Evolutionary conservation across 2,113 vertebrate genomes (phyloP).

Genomic region (Fulmarus glacialis): DNA sequence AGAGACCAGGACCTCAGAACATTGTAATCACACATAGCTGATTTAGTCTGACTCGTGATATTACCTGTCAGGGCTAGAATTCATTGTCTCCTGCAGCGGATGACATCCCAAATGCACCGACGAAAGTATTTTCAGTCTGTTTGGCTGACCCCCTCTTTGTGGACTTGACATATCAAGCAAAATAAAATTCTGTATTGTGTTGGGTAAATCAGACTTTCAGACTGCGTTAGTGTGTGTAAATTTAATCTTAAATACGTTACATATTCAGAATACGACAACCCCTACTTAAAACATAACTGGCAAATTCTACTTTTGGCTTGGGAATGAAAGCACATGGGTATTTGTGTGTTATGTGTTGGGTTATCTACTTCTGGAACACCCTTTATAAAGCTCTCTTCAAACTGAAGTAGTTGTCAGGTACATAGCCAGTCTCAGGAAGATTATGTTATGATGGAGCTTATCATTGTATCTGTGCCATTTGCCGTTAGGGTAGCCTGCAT

Average conservation of each 20-base stretch:
- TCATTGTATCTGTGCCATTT: background rate
- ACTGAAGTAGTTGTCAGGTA: background rate
- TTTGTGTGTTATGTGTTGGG: background rate
- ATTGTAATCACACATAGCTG: background rate
- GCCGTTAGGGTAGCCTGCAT: background rate
- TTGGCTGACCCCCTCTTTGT: background rate
- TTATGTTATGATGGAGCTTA: background rate
- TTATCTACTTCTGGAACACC: background rate
- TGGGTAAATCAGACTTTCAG: background rate
- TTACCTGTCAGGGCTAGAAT: background rate
- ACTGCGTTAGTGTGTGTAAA: background rate
- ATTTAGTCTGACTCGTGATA: background rate
- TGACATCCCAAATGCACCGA: background rate
- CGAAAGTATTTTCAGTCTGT: background rate
- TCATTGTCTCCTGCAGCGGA: background rate
- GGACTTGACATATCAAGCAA: background rate
- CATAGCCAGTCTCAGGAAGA: background rate
- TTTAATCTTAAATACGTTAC: background rate
- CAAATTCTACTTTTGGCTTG: background rate
- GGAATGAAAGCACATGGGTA: background rate
- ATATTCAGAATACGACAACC: background rate
- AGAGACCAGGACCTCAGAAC: background rate
- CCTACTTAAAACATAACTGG: background rate
- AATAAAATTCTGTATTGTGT: background rate
- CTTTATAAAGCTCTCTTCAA: accelerated